These are phyloP conservation scores for Cryptocheilus praepositus DNA, from an alignment of 2,888 invertebrate species.

Conservation along the genomic window DNA sequence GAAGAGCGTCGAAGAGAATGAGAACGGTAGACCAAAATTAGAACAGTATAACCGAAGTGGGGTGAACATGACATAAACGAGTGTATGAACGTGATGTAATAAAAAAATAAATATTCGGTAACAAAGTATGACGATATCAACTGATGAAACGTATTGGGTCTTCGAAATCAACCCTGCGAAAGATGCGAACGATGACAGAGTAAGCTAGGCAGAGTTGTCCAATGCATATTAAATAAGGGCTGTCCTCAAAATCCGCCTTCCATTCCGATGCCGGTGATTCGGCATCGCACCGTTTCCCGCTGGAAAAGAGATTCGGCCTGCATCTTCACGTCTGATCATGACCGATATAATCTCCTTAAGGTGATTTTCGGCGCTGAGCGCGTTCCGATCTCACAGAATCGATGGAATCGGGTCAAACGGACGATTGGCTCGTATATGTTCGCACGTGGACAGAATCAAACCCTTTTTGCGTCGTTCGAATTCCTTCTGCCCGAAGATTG, in stretches of 20 bases:
- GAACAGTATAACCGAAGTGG: too few relatives aligned
- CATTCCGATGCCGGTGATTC: conserved; percentile 34
- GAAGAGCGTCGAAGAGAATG: conserved; percentile 30
- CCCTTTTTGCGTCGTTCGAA: background rate
- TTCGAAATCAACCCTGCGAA: conserved; percentile 38
- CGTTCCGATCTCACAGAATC: background rate
- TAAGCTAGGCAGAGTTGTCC: conserved; percentile 61
- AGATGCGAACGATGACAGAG: conserved; percentile 62
- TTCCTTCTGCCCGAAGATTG: too few relatives aligned
- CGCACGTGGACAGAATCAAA: conserved; percentile 8
- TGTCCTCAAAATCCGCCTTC: conserved; percentile 47
- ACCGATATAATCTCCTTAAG: too few relatives aligned
- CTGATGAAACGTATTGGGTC: too few relatives aligned
- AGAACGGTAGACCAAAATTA: conserved; percentile 55
- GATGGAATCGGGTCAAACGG: conserved; percentile 3
- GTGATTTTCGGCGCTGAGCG: too few relatives aligned
- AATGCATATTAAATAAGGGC: conserved; percentile 67
- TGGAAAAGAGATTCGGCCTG: too few relatives aligned
- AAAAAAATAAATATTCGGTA: too few relatives aligned
- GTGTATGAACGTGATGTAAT: too few relatives aligned
- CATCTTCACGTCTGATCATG: too few relatives aligned
- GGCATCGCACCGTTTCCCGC: too few relatives aligned
- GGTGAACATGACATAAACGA: background rate
- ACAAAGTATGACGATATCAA: too few relatives aligned
- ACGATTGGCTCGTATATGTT: background rate